Conservation (phyloP, 2,797 vertebrate genomes). For the Periparus ater region DNA sequence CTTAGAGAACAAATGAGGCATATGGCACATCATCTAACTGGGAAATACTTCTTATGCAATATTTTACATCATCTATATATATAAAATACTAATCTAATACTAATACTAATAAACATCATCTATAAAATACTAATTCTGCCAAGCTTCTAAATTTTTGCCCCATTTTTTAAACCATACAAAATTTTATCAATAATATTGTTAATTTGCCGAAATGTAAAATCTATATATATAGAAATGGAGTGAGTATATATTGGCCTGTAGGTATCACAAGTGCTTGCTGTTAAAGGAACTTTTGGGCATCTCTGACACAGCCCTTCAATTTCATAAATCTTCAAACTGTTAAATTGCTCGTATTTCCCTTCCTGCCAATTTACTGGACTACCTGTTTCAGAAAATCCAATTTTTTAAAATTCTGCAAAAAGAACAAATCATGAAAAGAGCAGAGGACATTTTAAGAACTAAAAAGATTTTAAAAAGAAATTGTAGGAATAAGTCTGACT, state of each 20-base stretch:
- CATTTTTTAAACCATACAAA: neutral
- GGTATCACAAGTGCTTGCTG: neutral
- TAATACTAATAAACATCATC: too few relatives aligned
- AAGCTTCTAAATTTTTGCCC: neutral
- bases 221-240: neutral
- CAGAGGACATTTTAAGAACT: neutral
- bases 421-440: neutral
- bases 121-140: neutral
- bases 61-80: neutral
- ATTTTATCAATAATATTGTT: neutral
- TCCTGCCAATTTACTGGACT: neutral
- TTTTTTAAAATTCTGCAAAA: neutral
- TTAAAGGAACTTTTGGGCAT: neutral
- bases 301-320: neutral
- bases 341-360: neutral
- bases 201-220: neutral
- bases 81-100: neutral
- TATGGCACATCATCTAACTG: neutral
- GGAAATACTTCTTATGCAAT: neutral
- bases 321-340: neutral
- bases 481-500: neutral
- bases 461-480: neutral
- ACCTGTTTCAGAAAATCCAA: neutral
- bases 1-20: neutral
- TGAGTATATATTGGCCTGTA: neutral